Evolutionary conservation across 2,113 vertebrate species (phyloP).

Genomic region (Ophthalmolycus amberensis): DNA sequence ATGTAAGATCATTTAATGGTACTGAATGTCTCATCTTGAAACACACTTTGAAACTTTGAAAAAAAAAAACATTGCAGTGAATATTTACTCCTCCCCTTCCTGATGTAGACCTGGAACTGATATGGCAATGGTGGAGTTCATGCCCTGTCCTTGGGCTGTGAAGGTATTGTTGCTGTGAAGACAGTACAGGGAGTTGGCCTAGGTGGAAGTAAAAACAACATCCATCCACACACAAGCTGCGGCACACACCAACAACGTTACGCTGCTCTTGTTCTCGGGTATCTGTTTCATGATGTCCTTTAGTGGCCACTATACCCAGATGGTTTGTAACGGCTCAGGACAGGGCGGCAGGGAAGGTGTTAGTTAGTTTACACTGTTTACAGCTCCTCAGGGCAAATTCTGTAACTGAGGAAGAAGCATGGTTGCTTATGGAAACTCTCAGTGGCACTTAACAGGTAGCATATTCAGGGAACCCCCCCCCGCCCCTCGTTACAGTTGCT

Average conservation of each 20-base stretch:
- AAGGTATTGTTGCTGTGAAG: constrained; percentile 41
- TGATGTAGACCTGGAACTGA: constrained; percentile 32
- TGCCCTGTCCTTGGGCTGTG: constrained; percentile 41
- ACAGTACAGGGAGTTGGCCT: constrained; percentile 48
- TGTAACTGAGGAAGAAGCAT: constrained; percentile 1
- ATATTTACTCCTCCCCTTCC: neutral
- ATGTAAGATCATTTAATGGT: neutral
- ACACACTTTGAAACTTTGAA: neutral
- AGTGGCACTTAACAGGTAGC: neutral
- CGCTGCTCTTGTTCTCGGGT: constrained; percentile 24
- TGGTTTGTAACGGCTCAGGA: constrained; percentile 37
- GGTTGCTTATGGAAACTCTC: constrained; percentile 5
- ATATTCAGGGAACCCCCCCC: too few species aligned
- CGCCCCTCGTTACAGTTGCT: neutral
- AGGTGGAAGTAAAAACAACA: constrained; percentile 47
- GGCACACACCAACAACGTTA: constrained; percentile 16
- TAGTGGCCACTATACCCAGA: constrained; percentile 36
- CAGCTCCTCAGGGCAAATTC: constrained; percentile 42
- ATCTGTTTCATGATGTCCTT: constrained; percentile 39
- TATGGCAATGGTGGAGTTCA: constrained; percentile 27
- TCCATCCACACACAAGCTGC: constrained; percentile 22
- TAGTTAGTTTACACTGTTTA: constrained; percentile 63
- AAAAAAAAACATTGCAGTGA: neutral
- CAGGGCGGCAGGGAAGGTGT: neutral
- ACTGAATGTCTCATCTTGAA: neutral